Evolutionary conservation across 35 echinoderm and acorn worm species (phyloP), one percentile per base, ranked within the genome.

Genomic region (Apostichopus japonicus): DNA sequence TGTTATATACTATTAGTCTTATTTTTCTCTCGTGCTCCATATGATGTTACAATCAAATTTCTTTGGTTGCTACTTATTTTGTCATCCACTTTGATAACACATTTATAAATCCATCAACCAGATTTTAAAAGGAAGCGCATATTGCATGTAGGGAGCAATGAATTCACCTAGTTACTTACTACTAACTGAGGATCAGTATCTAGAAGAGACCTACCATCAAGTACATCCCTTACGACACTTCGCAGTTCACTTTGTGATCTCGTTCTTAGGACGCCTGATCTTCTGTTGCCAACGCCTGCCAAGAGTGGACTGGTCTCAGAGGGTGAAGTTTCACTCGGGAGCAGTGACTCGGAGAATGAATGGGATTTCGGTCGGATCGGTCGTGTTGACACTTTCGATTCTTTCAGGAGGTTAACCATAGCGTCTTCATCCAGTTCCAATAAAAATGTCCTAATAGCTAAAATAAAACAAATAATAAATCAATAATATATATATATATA

Each of bases 371-470:
- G 59, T 89, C 81, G 56, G 61, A 58, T 24, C 1, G 16, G n/a
- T n/a, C 53, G 27, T 51, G 17, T 72, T 1, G 24, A 1, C 1
- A 63, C 21, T 59, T 92, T 83, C 51, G 57, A 55, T 17, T 72
- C 62, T 21, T 94, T 72, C 11, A 84, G 22, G 11, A 67, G 62
- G 90, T 93, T 95, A 1, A 95, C 91, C 88, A 98, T 83, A 5
- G 94, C 94, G 92, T 98, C 96, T 72, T 95, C 94, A 55, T 98
- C 96, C 7, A 98, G 77, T 54, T 95, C 94, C 54, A 98, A 67
- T 21, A 98, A 77, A 72, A 95, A 98, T 55, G 93, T 92, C 7
- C 96, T 92, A 77, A 98, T 94, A 67, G 94, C 96, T 98, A 15
- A 19, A 79, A 81, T 16, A 25, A 83, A 87, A 22, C 9, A 25